Base-by-base conservation (phyloP, 2,888 invertebrate species). In the Nesidiocoris tenuis region DNA sequence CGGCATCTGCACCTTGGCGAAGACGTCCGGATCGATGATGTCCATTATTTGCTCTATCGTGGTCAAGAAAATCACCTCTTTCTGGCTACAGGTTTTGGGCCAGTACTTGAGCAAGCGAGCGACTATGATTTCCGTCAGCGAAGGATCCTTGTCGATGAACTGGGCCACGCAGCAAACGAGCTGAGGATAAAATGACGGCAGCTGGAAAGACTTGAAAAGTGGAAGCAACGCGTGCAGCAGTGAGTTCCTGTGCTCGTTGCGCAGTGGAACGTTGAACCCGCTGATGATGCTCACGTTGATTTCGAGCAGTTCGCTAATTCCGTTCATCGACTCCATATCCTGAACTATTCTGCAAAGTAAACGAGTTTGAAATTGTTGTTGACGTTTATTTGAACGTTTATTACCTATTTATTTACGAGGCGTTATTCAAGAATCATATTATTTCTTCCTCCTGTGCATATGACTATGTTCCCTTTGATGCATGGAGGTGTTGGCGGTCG, bases 71-170 rank as follows among this genome's bases (percentile, higher is more conserved):
- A 78, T 64, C 19, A 88, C 88, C 87, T 99, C 98, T 85, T 99
- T 99, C 75, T 97, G 98, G 82, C 96, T 97, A 86, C 97, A 96
- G 24, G 97, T 97, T 86, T 98, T 98, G 80, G 98, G 98, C 98
- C 98, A 98, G 86, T 94, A 97, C 85, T 98, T 98, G 82, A 98
- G 88, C 83, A 98, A 87, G 81, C 95, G 94, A 83, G 91, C 90
- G 82, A 98, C 94, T 80, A 98, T 96, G 74, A 95, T 95, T 84
- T 97, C 95, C 78, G 96, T 96, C 80, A 98, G 87, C 81, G 93
- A 92, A 71, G 97, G 94, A 85, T 98, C 98, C 86, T 98, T 97
- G 84, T 98, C 98, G 79, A 98, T 87, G 87, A 98, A 99, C 87
- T 98, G 98, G 80, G 98, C 98, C 80, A 98, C 96, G 86, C 98